phyloP scores from a whole-genome alignment of 2,113 vertebrate genomes.

The Muntiacus reevesi region DNA sequence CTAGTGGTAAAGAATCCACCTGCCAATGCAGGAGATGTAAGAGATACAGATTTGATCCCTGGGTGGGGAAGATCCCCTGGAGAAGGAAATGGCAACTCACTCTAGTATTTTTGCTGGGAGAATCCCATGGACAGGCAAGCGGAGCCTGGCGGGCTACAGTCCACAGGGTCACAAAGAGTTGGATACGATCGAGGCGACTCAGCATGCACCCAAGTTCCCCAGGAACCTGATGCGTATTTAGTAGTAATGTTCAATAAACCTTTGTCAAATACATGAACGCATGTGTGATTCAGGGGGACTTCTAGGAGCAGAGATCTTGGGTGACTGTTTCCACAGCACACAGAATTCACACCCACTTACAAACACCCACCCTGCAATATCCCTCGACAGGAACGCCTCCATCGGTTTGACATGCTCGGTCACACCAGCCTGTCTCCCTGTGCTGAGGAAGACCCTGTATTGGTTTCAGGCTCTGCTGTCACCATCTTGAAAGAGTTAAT shows the following conservation, averaged over 20 bases:
- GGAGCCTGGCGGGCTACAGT: neutral
- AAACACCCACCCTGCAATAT: neutral
- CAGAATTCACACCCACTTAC: neutral
- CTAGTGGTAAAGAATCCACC: neutral
- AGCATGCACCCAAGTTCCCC: fast-evolving
- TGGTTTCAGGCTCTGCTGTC: neutral
- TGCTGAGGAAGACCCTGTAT: neutral
- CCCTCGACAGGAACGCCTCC: neutral
- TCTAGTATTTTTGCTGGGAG: neutral
- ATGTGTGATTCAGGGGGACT: neutral
- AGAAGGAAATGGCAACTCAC: neutral
- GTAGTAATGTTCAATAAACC: neutral
- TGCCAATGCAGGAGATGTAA: neutral
- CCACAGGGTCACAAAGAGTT: neutral
- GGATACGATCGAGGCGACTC: fast-evolving
- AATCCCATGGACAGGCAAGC: neutral
- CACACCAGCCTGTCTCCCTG: fast-evolving
- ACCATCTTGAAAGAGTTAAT: neutral
- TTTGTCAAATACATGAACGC: neutral
- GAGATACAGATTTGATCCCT: neutral
- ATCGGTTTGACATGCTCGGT: neutral
- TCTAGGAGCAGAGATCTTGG: neutral
- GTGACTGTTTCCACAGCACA: neutral
- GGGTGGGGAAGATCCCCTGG: neutral
- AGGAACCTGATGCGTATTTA: neutral